A percentile compares a stretch with the other conserved stretches of the same genome.
Evolutionary conservation across 2,888 invertebrate genomes (phyloP).

Genomic region (Empis livida): DNA sequence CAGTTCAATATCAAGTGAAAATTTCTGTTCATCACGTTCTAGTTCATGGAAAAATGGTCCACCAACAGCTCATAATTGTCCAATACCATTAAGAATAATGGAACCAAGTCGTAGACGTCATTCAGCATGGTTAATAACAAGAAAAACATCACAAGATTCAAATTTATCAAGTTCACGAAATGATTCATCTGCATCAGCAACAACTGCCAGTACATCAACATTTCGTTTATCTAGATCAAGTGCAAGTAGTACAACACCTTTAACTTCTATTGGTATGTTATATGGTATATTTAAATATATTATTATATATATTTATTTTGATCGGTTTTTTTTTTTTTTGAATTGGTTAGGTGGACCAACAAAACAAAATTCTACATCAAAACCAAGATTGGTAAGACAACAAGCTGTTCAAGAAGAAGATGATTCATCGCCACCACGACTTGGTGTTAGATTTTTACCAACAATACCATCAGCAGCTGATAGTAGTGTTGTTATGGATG

Average conservation of each 20-base stretch:
- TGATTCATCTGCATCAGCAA: constrained; percentile 83
- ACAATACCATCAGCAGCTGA: constrained; percentile 64
- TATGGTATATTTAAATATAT: too few relatives aligned
- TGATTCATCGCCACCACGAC: constrained; percentile 33
- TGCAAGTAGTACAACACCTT: constrained; percentile 42
- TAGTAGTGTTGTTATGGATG: constrained; percentile 54
- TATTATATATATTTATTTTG: not conserved
- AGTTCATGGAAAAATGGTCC: constrained; percentile 73
- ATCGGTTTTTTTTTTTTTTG: constrained; percentile 3
- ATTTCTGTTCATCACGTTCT: constrained; percentile 76
- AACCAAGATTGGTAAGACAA: constrained; percentile 68
- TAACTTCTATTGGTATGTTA: constrained; percentile 31
- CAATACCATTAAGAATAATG: constrained; percentile 58
- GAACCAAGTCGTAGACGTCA: constrained; percentile 63
- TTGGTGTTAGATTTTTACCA: constrained; percentile 49
- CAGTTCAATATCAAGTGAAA: constrained; percentile 77
- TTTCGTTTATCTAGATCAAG: constrained; percentile 81
- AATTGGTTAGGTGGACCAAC: constrained; percentile 30
- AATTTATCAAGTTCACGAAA: constrained; percentile 81
- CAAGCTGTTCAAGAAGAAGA: constrained; percentile 69
- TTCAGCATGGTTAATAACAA: constrained; percentile 79
- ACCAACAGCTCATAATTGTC: constrained; percentile 50
- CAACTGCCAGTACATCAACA: constrained; percentile 80
- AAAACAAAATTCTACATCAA: constrained; percentile 32
- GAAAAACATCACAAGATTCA: constrained; percentile 86